phyloP scores from a whole-genome alignment of 1,140 invertebrate species.

The Papilio xuthus region DNA sequence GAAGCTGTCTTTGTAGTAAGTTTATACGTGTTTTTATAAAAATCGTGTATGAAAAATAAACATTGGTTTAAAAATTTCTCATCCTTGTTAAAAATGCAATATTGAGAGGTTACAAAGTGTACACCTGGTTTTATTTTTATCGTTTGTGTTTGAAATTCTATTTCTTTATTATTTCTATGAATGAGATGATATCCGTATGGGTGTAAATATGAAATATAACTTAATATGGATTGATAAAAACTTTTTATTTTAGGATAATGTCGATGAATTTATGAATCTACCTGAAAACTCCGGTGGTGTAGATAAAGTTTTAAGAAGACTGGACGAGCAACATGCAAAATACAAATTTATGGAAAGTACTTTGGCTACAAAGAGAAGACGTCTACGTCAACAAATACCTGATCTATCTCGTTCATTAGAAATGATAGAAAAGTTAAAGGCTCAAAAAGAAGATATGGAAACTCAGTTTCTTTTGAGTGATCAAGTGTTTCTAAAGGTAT shows the following conservation, averaged over 20 bases:
- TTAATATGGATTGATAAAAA: background rate
- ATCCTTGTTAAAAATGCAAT: background rate
- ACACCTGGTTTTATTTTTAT: constrained; percentile 21
- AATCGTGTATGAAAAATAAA: background rate
- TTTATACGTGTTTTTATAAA: constrained; percentile 42
- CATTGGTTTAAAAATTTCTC: background rate
- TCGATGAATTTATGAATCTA: constrained; percentile 94
- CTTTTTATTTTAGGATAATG: constrained; percentile 90
- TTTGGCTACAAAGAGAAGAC: constrained; percentile 90
- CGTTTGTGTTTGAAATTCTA: constrained; percentile 24
- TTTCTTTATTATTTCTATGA: background rate
- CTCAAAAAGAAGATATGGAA: constrained; percentile 90
- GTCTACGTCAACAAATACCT: constrained; percentile 94
- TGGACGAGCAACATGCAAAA: constrained; percentile 96
- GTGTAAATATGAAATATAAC: background rate
- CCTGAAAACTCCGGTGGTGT: constrained; percentile 90
- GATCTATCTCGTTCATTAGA: constrained; percentile 95
- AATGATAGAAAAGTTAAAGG: constrained; percentile 94
- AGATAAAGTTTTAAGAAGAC: constrained; percentile 90
- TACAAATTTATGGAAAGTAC: constrained; percentile 99
- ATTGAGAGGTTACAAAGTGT: constrained; percentile 33
- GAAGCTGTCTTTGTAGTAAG: constrained; percentile 91
- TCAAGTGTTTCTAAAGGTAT: constrained; percentile 94
- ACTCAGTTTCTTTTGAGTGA: constrained; percentile 97
- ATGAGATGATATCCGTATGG: background rate